phyloP scores from a whole-genome alignment of 1,140 invertebrate species.

The Brachionus rotundiformis region DNA sequence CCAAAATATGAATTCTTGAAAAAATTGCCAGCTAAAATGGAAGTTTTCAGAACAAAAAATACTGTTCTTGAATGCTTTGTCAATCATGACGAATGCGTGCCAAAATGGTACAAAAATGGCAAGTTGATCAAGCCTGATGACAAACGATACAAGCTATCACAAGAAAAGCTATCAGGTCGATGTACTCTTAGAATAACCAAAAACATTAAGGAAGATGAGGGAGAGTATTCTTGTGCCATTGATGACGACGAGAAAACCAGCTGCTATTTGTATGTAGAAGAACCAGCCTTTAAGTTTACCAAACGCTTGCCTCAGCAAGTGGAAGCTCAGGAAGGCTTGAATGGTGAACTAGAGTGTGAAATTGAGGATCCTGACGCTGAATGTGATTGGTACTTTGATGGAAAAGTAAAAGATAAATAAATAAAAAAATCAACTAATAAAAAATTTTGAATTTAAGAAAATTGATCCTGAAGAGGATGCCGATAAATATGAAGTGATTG shows the following conservation, averaged over 20 bases:
- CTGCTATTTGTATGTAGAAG: slow-evolving; percentile 52
- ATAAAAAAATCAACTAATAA: background rate
- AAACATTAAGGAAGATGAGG: slow-evolving; percentile 49
- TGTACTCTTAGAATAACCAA: slow-evolving; percentile 41
- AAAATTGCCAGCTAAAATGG: slow-evolving; percentile 50
- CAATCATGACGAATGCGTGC: slow-evolving; percentile 24
- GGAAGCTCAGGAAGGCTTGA: background rate
- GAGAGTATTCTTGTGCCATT: slow-evolving; percentile 42
- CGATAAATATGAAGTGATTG: slow-evolving; percentile 47
- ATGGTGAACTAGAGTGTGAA: slow-evolving; percentile 39
- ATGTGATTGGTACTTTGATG: slow-evolving; percentile 51
- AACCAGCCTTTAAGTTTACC: slow-evolving; percentile 49
- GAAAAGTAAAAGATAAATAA: background rate
- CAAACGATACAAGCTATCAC: slow-evolving; percentile 38
- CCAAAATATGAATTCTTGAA: slow-evolving; percentile 51
- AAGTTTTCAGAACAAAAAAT: slow-evolving; percentile 49
- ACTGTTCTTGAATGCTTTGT: slow-evolving; percentile 51
- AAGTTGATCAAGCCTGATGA: slow-evolving; percentile 36
- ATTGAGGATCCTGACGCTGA: slow-evolving; percentile 51
- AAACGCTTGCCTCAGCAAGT: slow-evolving; percentile 47
- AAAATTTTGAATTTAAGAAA: background rate
- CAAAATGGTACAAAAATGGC: slow-evolving; percentile 51
- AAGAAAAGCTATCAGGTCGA: slow-evolving; percentile 41
- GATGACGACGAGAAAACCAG: slow-evolving; percentile 50
- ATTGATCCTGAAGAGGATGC: slow-evolving; percentile 19